Evolutionary conservation across 2,113 vertebrate species (phyloP).

Genomic region (Neolamprologus variostigma): DNA sequence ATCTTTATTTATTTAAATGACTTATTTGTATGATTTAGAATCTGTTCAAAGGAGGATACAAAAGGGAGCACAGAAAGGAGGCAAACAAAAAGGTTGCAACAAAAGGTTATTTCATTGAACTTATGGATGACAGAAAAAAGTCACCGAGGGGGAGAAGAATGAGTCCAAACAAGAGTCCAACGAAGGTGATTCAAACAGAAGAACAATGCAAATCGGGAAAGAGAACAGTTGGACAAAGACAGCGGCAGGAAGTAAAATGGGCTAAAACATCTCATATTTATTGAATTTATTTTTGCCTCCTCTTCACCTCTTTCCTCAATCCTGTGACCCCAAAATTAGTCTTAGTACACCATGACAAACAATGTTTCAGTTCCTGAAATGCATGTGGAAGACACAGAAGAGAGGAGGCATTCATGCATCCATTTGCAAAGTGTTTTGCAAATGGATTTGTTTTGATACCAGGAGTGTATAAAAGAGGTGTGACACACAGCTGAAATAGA

Average conservation of each 20-base stretch:
- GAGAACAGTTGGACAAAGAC: not conserved
- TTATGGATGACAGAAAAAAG: not conserved
- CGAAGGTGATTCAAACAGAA: not conserved
- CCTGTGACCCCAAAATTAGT: not conserved
- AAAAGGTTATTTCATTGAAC: not conserved
- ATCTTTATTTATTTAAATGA: rapidly evolving
- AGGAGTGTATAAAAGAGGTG: not conserved
- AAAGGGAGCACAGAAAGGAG: not conserved
- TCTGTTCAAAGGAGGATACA: not conserved
- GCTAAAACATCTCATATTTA: not conserved
- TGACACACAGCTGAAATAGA: not conserved
- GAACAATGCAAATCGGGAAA: not conserved
- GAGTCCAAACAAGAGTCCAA: not conserved
- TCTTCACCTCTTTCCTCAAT: not conserved
- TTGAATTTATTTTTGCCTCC: not conserved
- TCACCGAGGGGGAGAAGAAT: not conserved
- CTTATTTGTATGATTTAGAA: not conserved
- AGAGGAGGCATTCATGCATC: not conserved
- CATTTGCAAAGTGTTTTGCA: not conserved
- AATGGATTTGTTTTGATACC: too few relatives aligned
- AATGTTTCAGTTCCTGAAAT: not conserved
- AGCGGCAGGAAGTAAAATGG: not conserved
- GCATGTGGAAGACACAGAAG: not conserved
- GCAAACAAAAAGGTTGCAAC: not conserved
- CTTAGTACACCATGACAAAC: not conserved